Conservation (phyloP, 2,113 vertebrate species). For the Microtus pennsylvanicus region DNA sequence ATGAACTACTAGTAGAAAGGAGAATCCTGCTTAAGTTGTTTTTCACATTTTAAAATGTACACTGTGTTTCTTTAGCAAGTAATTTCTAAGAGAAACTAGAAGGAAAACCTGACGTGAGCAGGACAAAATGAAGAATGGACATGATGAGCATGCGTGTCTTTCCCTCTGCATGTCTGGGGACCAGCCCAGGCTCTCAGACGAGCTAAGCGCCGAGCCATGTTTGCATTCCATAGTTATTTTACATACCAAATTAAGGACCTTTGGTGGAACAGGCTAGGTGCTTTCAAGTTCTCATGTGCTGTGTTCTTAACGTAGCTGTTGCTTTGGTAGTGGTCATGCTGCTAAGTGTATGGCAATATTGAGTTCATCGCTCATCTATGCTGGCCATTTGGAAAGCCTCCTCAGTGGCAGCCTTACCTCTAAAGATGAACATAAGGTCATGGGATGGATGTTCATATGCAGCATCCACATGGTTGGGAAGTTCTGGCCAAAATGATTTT, state of each 20-base stretch:
- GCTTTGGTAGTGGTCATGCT: neutral
- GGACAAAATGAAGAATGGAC: neutral
- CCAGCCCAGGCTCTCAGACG: neutral
- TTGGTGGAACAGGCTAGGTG: neutral
- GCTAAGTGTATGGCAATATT: neutral
- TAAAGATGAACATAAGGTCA: conserved; percentile 94
- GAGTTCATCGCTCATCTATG: neutral
- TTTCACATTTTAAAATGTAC: neutral
- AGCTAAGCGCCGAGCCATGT: neutral
- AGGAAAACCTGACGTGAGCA: neutral
- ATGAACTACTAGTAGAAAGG: neutral
- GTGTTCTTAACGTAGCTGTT: neutral
- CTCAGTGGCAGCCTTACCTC: conserved; percentile 86
- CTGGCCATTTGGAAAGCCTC: rapidly evolving
- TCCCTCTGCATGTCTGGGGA: neutral
- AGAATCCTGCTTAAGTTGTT: neutral
- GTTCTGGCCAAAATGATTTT: conserved; percentile 94
- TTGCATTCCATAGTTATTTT: neutral
- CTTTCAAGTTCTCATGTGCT: neutral
- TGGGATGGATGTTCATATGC: conserved; percentile 93
- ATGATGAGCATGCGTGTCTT: neutral
- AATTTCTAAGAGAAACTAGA: conserved; percentile 23
- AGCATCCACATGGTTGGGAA: conserved; percentile 95
- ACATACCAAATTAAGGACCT: neutral
- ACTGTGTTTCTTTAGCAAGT: neutral